A percentile compares a stretch with the other conserved stretches of the same genome.
These are phyloP conservation scores for Sapayoa aenigma DNA, from an alignment of 2,113 vertebrate species.

Conservation along the genomic window DNA sequence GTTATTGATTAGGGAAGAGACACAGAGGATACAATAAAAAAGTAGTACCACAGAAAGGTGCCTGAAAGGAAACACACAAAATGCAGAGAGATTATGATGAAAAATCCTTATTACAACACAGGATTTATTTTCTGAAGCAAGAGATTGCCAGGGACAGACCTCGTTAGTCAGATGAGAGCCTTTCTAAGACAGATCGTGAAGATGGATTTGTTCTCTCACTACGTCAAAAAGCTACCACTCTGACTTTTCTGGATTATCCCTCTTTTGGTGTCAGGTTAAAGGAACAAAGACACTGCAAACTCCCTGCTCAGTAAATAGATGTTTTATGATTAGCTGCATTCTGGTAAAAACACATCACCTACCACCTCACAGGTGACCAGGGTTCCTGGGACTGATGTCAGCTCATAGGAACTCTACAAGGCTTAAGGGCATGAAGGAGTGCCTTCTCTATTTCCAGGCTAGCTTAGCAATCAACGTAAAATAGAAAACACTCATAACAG, in stretches of 20 bases:
- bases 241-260: neutral
- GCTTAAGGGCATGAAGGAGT: neutral
- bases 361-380: neutral
- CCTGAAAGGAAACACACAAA: neutral
- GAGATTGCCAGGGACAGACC: neutral
- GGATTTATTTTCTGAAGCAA: constrained; percentile 26
- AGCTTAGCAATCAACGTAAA: neutral
- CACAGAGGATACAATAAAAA: neutral
- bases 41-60: neutral
- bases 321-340: neutral
- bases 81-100: neutral
- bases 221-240: neutral
- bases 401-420: neutral
- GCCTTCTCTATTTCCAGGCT: neutral
- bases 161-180: neutral
- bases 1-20: neutral
- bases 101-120: neutral
- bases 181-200: neutral
- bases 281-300: neutral
- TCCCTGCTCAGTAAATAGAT: neutral
- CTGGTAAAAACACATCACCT: neutral
- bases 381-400: neutral
- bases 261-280: neutral
- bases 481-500: neutral
- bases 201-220: neutral